Evolutionary conservation across 2,113 vertebrate genomes (phyloP).

Genomic region (Odontophorus gujanensis): DNA sequence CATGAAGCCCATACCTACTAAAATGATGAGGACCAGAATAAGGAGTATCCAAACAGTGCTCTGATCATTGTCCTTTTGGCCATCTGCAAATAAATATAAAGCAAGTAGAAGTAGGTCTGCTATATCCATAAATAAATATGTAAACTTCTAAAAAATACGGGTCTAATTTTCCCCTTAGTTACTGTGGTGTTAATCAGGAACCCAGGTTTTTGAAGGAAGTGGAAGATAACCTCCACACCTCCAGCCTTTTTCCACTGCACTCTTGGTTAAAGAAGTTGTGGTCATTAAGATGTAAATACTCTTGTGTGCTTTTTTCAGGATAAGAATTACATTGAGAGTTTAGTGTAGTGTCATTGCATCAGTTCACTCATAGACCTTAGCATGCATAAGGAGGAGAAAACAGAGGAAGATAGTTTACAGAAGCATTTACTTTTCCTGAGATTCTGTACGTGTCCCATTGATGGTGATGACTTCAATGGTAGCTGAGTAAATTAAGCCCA

Average conservation of each 20-base stretch:
- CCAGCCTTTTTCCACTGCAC: background rate
- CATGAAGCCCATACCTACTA: background rate
- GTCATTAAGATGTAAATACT: background rate
- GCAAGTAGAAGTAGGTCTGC: background rate
- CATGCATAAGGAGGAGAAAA: background rate
- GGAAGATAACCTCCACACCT: background rate
- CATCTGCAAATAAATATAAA: slow-evolving; percentile 32
- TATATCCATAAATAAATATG: background rate
- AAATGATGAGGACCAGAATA: background rate
- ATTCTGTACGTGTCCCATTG: background rate
- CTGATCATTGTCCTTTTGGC: background rate
- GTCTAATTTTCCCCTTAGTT: background rate
- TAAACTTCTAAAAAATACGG: background rate
- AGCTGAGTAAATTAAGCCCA: background rate
- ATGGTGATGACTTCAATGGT: background rate
- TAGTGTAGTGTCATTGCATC: background rate
- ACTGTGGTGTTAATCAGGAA: background rate
- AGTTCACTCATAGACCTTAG: background rate
- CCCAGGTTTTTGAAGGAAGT: background rate
- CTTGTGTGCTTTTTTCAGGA: background rate
- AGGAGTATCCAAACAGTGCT: slow-evolving; percentile 1
- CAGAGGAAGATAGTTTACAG: background rate
- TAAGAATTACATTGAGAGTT: background rate
- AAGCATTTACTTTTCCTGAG: background rate
- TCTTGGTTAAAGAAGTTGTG: background rate